Base-by-base conservation (phyloP, 1,140 invertebrate species). In the Tetragonula clypearis region DNA sequence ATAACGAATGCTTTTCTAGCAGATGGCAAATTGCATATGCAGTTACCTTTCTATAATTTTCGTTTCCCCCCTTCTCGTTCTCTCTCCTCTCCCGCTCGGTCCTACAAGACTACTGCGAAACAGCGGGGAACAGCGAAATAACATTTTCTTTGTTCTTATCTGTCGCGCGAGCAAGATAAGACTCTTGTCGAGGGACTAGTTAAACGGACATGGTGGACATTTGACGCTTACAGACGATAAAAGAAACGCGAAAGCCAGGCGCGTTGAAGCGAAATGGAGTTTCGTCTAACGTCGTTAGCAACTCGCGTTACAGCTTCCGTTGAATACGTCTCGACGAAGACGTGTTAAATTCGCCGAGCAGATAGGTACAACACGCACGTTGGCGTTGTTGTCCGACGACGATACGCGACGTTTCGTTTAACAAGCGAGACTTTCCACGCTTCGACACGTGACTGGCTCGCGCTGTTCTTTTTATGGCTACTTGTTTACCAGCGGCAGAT, bases 401-500 rank as follows among this genome's bases (percentile, higher is more conserved):
- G 23, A 35, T 30, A 72, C 19, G 9, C 19, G 9, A 8, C 21
- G 56, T 30, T 19, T 26, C 19, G 30, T 66, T 35, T 66, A 65
- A 6, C 55, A 82, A 8, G 17, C 30, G 26, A 55, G 65, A 79
- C 55, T 71, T 56, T 53, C 41, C 56, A 62, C 19, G 49, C 26
- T 14, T 76, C 56, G 23, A 55, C 19, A 26, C 73, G 19, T 23
- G 23, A 17, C 66, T 19, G 14, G 60, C 35, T 35, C 12, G 21
- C 26, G 17, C 66, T 68, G 26, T 35, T 66, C 72, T 76, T 76
- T 82, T 77, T 68, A 82, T 82, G 62, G 81, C 62, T 56, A 77
- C 81, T 76, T 82, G 81, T 82, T 82, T 82, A 82, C 81, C 62
- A 77, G 60, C 30, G n/a, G 23, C 73, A 23, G 19, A 73, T 77